These are phyloP conservation scores for Pseudeuparius sepicola DNA, from an alignment of 2,888 invertebrate species.

Conservation along the genomic window DNA sequence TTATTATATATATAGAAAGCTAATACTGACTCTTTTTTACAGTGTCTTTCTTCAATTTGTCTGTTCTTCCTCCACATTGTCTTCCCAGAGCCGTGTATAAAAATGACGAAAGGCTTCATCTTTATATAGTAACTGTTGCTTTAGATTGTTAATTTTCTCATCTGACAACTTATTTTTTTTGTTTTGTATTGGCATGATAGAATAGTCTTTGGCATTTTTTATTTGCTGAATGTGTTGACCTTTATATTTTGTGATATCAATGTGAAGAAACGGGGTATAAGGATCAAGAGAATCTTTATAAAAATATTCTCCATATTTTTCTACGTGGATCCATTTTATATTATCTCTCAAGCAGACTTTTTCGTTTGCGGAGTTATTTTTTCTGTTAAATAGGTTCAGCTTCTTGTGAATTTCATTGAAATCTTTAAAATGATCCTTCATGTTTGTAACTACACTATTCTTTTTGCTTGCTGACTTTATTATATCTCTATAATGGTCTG, in stretches of 20 bases:
- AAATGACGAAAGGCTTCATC: slow-evolving; percentile 2
- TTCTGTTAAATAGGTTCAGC: slow-evolving; percentile 2
- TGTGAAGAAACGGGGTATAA: slow-evolving; percentile 5
- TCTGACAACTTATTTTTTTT: slow-evolving; percentile 3
- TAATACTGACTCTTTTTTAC: slow-evolving; percentile 1
- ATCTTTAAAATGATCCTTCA: slow-evolving; percentile 2
- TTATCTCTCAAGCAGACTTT: slow-evolving; percentile 6
- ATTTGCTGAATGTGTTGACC: slow-evolving; percentile 2
- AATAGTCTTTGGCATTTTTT: slow-evolving; percentile 2
- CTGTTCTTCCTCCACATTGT: slow-evolving; percentile 2
- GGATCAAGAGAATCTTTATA: slow-evolving; percentile 8
- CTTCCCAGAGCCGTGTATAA: slow-evolving; percentile 1
- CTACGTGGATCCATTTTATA: slow-evolving; percentile 5
- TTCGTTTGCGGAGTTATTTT: slow-evolving; percentile 5
- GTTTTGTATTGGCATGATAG: slow-evolving; percentile 3
- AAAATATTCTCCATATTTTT: slow-evolving; percentile 3
- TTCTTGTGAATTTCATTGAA: slow-evolving; percentile 1
- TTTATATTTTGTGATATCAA: slow-evolving; percentile 3
- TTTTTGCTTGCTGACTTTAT: slow-evolving; percentile 6
- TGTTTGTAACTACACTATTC: slow-evolving; percentile 3
- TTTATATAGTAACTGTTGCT: not conserved
- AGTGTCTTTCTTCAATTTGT: not conserved
- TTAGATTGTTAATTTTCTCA: slow-evolving; percentile 3
- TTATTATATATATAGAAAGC: not conserved
- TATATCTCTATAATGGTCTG: slow-evolving; percentile 5